Base-by-base conservation (phyloP, 1,140 invertebrate species). In the Centruroides sculpturatus region DNA sequence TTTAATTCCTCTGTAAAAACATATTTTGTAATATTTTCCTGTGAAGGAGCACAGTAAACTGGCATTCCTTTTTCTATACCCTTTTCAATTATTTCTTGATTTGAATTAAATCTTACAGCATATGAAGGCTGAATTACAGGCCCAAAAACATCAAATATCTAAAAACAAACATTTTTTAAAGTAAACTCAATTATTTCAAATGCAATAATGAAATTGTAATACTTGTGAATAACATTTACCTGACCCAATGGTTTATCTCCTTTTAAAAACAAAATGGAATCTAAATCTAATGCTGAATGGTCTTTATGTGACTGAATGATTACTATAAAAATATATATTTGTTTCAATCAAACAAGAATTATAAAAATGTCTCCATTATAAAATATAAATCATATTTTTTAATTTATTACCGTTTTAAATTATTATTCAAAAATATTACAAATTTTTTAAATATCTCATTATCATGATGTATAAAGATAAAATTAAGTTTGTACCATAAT, bases 71-170 rank as follows among this genome's bases (percentile, higher is more conserved):
- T 66, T 64, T 75, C 69, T 13, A 89, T 79, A 59, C 80, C 79
- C 59, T 78, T 80, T 35, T 82, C 77, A 11, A 77, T 68, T 61
- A 89, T 86, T 64, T 92, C 84, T 53, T 85, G 77, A 23, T 71
- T 69, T n/a, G 79, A 83, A 72, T 92, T 92, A 69, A 92, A 92
- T 10, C 89, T 76, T 3, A 92, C 79, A 62, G 83, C 83, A 73
- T 93, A 93, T 66, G 84, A 77, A 0, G 90, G 89, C 66, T 86
- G 80, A 0, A 74, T 75, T 0, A 92, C 85, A 69, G 81, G 78
- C 5, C 92, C 92, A 74, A 95, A 85, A 5, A 94, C 89, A 79
- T 96, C 92, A 76, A 90, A 92, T 59, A 96, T 81, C 68, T 82
- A 79, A 12, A 23, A 23, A 23, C 23, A 23, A 23, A 2, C 23